Evolutionary conservation across 2,888 invertebrate genomes (phyloP).

Genomic region (Acrobasis consociella): DNA sequence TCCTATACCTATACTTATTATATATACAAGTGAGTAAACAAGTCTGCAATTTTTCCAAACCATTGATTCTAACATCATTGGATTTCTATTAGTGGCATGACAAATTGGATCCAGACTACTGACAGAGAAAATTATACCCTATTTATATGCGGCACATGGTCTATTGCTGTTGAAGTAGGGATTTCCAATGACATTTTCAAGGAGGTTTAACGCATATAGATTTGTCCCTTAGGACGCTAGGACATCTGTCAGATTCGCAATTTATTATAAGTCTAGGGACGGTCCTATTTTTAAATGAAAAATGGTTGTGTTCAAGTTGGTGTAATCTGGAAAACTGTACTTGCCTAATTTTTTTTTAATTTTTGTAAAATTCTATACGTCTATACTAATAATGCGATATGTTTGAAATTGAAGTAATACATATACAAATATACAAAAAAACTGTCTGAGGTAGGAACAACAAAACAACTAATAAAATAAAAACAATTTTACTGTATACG

Average conservation of each 20-base stretch:
- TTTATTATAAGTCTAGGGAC: slow-evolving; percentile 9
- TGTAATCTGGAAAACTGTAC: too few species aligned
- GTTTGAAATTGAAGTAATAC: too few species aligned
- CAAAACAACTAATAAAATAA: background rate
- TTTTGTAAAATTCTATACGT: too few species aligned
- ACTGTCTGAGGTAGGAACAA: background rate
- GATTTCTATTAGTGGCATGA: slow-evolving; percentile 16
- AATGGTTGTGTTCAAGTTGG: too few species aligned
- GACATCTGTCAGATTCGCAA: slow-evolving; percentile 23
- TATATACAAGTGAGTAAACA: background rate
- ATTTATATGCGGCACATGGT: slow-evolving; percentile 16
- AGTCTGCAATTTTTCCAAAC: slow-evolving; percentile 3
- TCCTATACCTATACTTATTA: too few species aligned
- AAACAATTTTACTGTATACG: background rate
- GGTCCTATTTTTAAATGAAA: background rate
- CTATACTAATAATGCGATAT: too few species aligned
- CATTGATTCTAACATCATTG: slow-evolving; percentile 13
- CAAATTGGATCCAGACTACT: slow-evolving; percentile 6
- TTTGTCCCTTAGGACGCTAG: slow-evolving; percentile 27
- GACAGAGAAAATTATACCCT: slow-evolving; percentile 6
- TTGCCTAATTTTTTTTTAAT: too few species aligned
- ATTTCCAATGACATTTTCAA: slow-evolving; percentile 23
- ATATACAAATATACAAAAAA: too few species aligned
- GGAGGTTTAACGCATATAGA: slow-evolving; percentile 27
- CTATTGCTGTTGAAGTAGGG: slow-evolving; percentile 12